phyloP scores from a whole-genome alignment of 1,140 invertebrate species.

The Magallana ariakensis region DNA sequence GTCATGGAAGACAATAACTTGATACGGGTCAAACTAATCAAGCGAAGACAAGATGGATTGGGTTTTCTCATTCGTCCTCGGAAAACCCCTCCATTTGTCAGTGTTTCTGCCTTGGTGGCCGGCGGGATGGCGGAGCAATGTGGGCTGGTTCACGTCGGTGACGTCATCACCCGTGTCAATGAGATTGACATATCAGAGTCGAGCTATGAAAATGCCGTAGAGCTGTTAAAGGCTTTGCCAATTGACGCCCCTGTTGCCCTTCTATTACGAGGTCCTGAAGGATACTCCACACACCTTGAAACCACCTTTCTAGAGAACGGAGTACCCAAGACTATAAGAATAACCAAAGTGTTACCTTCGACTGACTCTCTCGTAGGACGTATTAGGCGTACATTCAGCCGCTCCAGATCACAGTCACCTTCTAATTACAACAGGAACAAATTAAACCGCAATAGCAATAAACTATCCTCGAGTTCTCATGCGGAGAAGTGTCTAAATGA shows the following conservation, averaged over 20 bases:
- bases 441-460: conserved; percentile 37
- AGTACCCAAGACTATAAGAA: conserved; percentile 68
- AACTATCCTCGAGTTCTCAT: conserved; percentile 39
- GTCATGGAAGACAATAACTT: conserved; percentile 64
- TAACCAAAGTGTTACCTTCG: conserved; percentile 66
- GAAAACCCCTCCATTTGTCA: conserved; percentile 67
- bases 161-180: conserved; percentile 74
- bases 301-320: conserved; percentile 74
- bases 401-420: conserved; percentile 60
- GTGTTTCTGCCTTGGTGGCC: conserved; percentile 71
- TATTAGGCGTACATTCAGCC: conserved; percentile 62
- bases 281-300: conserved; percentile 73
- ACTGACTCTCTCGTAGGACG: conserved; percentile 69
- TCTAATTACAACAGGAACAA: conserved; percentile 55
- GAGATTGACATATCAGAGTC: conserved; percentile 72
- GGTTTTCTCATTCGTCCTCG: conserved; percentile 74
- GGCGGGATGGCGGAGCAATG: conserved; percentile 73
- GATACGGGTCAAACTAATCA: conserved; percentile 74
- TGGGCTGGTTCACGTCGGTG: conserved; percentile 73
- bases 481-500: background rate
- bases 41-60: conserved; percentile 70
- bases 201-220: conserved; percentile 71
- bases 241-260: conserved; percentile 66
- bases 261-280: conserved; percentile 71
- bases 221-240: conserved; percentile 71